Conservation (phyloP, 2,888 invertebrate genomes). For the Drosophila barbarae region DNA sequence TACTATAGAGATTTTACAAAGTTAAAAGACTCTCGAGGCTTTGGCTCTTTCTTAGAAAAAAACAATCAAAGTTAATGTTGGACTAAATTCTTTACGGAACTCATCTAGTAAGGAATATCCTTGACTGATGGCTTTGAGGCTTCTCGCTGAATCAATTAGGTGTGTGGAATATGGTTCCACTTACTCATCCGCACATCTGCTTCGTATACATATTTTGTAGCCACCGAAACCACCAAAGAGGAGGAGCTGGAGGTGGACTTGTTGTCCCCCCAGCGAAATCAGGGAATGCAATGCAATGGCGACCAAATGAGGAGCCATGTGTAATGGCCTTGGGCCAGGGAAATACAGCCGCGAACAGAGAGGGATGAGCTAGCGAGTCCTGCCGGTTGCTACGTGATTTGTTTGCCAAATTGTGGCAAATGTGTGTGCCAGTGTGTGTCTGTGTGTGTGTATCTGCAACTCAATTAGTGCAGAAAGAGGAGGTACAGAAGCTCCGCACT, state of each 20-base stretch:
- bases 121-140: slow-evolving; percentile 5
- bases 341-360: neutral
- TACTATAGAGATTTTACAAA: neutral
- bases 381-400: slow-evolving; percentile 64
- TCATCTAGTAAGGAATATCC: neutral
- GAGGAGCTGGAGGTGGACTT: no score
- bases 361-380: slow-evolving; percentile 7
- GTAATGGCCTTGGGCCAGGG: slow-evolving; percentile 25
- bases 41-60: no score
- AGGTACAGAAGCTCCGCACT: slow-evolving; percentile 36
- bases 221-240: neutral
- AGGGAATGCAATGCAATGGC: slow-evolving; percentile 13
- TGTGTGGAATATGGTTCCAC: slow-evolving; percentile 5
- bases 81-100: neutral
- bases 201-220: neutral
- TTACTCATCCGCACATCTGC: slow-evolving; percentile 10
- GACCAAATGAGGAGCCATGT: slow-evolving; percentile 16
- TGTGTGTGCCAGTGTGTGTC: slow-evolving; percentile 10
- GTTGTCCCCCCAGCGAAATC: slow-evolving; percentile 25
- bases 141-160: slow-evolving; percentile 20
- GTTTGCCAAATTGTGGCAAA: slow-evolving; percentile 69
- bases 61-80: neutral
- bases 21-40: no score
- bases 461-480: slow-evolving; percentile 44
- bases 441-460: slow-evolving; percentile 47